phyloP scores from a whole-genome alignment of 2,113 vertebrate genomes.

The Catagonus wagneri region DNA sequence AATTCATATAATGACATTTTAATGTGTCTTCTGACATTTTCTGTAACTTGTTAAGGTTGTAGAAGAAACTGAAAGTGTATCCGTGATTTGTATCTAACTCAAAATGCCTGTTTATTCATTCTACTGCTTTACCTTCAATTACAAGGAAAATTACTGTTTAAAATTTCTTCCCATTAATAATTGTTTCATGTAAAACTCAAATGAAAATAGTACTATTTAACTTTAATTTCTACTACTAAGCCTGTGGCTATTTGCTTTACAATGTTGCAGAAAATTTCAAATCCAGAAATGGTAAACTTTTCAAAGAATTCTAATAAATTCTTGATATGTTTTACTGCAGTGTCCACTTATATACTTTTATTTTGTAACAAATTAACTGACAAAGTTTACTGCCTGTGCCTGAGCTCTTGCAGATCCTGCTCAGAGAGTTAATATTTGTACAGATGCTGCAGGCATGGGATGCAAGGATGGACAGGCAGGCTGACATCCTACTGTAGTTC shows the following conservation, averaged over 20 bases:
- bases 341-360: background rate
- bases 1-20: conserved; percentile 30
- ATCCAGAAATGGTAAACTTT: conserved; percentile 25
- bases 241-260: background rate
- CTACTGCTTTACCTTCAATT: conserved; percentile 24
- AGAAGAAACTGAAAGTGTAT: conserved; percentile 24
- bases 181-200: background rate
- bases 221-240: conserved; percentile 30
- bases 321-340: background rate
- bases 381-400: background rate
- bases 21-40: conserved; percentile 40
- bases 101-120: conserved; percentile 47
- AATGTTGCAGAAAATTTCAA: conserved; percentile 27
- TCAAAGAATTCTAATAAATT: conserved; percentile 37
- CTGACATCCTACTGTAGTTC: background rate
- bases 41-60: background rate
- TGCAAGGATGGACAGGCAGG: background rate
- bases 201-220: conserved; percentile 28
- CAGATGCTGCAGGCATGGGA: background rate
- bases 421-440: conserved; percentile 20
- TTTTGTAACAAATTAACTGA: conserved; percentile 11
- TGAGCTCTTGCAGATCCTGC: background rate
- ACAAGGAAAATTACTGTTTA: conserved; percentile 41
- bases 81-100: background rate
- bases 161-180: background rate